A percentile compares a stretch with the other conserved stretches of the same genome.
Evolutionary conservation across 2,888 invertebrate genomes (phyloP).

Genomic region (Caenorhabditis sp.): DNA sequence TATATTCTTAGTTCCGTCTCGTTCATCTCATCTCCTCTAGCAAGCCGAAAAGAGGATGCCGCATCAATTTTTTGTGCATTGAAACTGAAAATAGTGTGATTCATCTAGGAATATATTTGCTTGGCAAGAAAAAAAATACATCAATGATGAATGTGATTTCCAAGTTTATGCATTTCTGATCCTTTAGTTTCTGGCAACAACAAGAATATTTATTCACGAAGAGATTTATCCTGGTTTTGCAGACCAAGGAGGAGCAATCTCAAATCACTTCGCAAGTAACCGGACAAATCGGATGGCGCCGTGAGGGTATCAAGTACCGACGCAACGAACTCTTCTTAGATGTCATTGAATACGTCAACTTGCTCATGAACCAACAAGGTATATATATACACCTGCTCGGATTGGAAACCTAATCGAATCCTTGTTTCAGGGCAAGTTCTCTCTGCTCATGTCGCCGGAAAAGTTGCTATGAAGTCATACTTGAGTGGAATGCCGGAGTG

Average conservation of each 20-base stretch:
- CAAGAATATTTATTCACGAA: constrained; percentile 18
- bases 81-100: constrained; percentile 9
- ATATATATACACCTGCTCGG: not conserved
- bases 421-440: constrained; percentile 91
- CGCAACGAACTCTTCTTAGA: constrained; percentile 98
- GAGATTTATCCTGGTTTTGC: constrained; percentile 83
- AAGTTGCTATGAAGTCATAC: constrained; percentile 99
- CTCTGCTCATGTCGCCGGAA: constrained; percentile 98
- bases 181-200: constrained; percentile 4
- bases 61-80: not conserved
- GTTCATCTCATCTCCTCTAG: constrained; percentile 1
- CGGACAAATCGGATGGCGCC: constrained; percentile 93
- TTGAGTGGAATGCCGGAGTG: constrained; percentile 99
- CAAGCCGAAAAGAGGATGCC: not conserved
- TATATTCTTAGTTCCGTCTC: constrained; percentile 12
- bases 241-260: constrained; percentile 99
- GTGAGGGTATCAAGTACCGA: constrained; percentile 98
- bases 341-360: constrained; percentile 98
- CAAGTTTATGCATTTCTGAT: constrained; percentile 4
- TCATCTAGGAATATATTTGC: constrained; percentile 27
- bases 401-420: not conserved
- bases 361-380: constrained; percentile 99
- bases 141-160: too few species aligned
- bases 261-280: constrained; percentile 96
- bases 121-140: too few species aligned